Evolutionary conservation across 2,797 vertebrate species (phyloP), one percentile per base, ranked within the genome.

Genomic region (Parauchenoglanis ngamensis): DNA sequence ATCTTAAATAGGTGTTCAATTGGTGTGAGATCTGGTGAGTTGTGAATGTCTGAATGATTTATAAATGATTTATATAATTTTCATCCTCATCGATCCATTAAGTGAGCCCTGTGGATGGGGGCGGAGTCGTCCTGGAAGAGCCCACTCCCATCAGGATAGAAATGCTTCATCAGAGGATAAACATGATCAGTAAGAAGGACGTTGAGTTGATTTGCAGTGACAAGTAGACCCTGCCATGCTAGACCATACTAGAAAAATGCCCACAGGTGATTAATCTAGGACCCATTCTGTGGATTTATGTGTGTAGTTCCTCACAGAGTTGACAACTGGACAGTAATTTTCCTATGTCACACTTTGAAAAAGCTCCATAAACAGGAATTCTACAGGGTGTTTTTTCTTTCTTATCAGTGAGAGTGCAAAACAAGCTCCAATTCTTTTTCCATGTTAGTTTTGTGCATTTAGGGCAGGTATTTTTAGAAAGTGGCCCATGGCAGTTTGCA

Each of bases 381-480:
- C 11, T 28, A 81, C 57, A 25, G 52, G 63, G 79, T 44, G 63
- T 7, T 57, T 19, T 23, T 35, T 73, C 8, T 56, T 78, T 35
- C 52, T n/a, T 63, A 63, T 81, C 12, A 65, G 40, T 80, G 44
- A 79, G 85, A 84, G 84, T 88, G 67, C 85, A 72, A 86, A 73
- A 90, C n/a, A 83, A 81, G 86, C 63, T 76, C 7, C 35, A 81
- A 81, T 77, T 85, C 79, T 31, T 49, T 80, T 83, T 89, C 85
- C 79, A 40, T 86, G 78, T 83, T 86, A 87, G 84, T 86, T 90
- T 89, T 54, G 28, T 67, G 63, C 90, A 92, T 92, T 89, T 91
- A 87, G 91, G 87, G 85, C 90, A 91, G 89, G 89, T 94, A 93
- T 94, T 93, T 94, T 92, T 94, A 93, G 93, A 90, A 90, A 85